A percentile compares a stretch with the other conserved stretches of the same genome.
phyloP scores from a whole-genome alignment of 2,797 vertebrate species.

The Cetoscarus ocellatus region DNA sequence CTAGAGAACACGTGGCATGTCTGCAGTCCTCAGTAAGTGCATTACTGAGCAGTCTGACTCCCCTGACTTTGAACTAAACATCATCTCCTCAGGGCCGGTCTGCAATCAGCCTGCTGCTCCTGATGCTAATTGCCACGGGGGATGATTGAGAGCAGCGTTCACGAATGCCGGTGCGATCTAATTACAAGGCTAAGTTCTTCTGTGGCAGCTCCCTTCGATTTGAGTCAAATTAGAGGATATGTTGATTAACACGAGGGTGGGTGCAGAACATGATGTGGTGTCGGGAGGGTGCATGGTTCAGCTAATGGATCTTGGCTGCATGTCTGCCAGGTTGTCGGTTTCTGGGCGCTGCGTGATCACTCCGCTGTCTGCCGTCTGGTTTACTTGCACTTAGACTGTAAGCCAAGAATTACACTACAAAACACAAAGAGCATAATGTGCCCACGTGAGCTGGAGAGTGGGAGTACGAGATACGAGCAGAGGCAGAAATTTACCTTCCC shows the following conservation, averaged over 20 bases:
- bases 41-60: conserved; percentile 35
- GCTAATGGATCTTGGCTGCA: conserved; percentile 62
- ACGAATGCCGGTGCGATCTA: conserved; percentile 74
- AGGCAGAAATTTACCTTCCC: conserved; percentile 20
- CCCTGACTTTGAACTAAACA: conserved; percentile 71
- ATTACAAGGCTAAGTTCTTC: conserved; percentile 80
- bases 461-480: conserved; percentile 45
- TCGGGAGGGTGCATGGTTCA: conserved; percentile 24
- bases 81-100: conserved; percentile 66
- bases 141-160: conserved; percentile 80
- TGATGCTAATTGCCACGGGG: conserved; percentile 81
- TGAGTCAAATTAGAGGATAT: conserved; percentile 80
- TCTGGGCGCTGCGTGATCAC: conserved; percentile 69
- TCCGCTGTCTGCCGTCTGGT: conserved; percentile 59
- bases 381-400: conserved; percentile 60
- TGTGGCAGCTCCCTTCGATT: conserved; percentile 70
- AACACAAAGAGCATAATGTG: conserved; percentile 43
- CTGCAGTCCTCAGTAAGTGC: conserved; percentile 3
- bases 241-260: conserved; percentile 74
- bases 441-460: conserved; percentile 55
- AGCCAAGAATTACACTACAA: conserved; percentile 51
- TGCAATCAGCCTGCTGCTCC: conserved; percentile 80
- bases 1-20: conserved; percentile 26
- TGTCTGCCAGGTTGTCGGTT: conserved; percentile 57
- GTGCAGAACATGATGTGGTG: conserved; percentile 23